These are phyloP conservation scores for Dendroctonus valens DNA, from an alignment of 1,140 invertebrate genomes.

Conservation along the genomic window DNA sequence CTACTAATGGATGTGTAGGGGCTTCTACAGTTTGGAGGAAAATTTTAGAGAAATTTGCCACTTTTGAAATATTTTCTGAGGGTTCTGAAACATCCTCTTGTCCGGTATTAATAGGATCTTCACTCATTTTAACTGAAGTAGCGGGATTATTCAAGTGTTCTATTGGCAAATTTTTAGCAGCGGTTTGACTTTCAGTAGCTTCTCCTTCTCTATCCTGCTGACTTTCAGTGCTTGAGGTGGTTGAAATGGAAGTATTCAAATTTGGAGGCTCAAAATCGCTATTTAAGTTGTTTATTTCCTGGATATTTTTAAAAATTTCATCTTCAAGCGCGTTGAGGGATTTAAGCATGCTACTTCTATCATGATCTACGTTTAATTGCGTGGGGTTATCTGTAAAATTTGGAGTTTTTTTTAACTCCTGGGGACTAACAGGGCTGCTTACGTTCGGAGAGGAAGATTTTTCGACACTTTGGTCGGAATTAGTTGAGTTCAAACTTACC, in stretches of 20 bases:
- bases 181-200: background rate
- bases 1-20: slow-evolving; percentile 6
- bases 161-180: too few species aligned
- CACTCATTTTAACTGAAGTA: background rate
- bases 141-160: background rate
- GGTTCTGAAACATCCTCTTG: background rate
- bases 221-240: too few species aligned
- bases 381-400: slow-evolving; percentile 16
- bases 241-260: background rate
- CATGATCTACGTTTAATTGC: slow-evolving; percentile 6
- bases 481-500: slow-evolving; percentile 38
- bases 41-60: background rate
- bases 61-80: background rate
- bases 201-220: background rate
- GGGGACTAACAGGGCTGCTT: slow-evolving; percentile 20
- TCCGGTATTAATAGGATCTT: background rate
- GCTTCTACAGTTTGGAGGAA: slow-evolving; percentile 4
- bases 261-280: background rate
- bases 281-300: slow-evolving; percentile 38
- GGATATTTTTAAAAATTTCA: slow-evolving; percentile 41
- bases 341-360: slow-evolving; percentile 6
- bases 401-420: slow-evolving; percentile 33
- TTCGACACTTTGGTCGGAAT: background rate
- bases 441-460: slow-evolving; percentile 21
- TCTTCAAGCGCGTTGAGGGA: slow-evolving; percentile 34